These are phyloP conservation scores for Stramonita haemastoma DNA, from an alignment of 2,888 invertebrate genomes.

Conservation along the genomic window DNA sequence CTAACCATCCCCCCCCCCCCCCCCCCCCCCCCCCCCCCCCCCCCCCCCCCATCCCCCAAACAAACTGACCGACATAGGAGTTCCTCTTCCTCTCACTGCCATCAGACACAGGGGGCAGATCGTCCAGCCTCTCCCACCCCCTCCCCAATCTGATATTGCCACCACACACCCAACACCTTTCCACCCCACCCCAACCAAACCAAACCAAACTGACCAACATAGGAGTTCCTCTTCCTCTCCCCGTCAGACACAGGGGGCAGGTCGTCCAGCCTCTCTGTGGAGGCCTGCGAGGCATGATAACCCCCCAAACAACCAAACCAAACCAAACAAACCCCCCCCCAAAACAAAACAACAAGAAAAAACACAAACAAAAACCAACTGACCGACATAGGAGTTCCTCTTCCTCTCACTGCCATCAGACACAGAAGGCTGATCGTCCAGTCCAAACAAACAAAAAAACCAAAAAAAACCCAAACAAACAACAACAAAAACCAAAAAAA, in stretches of 20 bases:
- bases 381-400: neutral
- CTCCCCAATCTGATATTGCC: neutral
- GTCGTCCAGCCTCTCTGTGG: constrained; percentile 78
- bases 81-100: neutral
- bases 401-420: neutral
- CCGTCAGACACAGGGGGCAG: constrained; percentile 57
- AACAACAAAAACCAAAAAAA: too few species aligned
- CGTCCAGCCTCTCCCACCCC: neutral
- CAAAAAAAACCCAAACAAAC: too few species aligned
- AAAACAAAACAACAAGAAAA: too few species aligned
- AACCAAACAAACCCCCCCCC: too few species aligned
- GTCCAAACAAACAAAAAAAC: too few species aligned
- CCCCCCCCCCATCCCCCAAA: too few species aligned
- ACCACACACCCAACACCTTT: neutral
- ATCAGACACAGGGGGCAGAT: neutral
- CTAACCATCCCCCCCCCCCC: too few species aligned
- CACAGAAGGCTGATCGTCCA: neutral
- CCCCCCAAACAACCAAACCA: too few species aligned
- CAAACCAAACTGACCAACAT: constrained; percentile 56
- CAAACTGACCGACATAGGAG: neutral
- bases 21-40: too few species aligned
- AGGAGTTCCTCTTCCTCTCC: constrained; percentile 57
- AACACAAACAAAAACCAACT: too few species aligned
- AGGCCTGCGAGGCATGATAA: constrained; percentile 80
- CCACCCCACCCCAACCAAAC: neutral